These are phyloP conservation scores for Ophion slaviceki DNA, from an alignment of 2,888 invertebrate genomes.

Conservation along the genomic window DNA sequence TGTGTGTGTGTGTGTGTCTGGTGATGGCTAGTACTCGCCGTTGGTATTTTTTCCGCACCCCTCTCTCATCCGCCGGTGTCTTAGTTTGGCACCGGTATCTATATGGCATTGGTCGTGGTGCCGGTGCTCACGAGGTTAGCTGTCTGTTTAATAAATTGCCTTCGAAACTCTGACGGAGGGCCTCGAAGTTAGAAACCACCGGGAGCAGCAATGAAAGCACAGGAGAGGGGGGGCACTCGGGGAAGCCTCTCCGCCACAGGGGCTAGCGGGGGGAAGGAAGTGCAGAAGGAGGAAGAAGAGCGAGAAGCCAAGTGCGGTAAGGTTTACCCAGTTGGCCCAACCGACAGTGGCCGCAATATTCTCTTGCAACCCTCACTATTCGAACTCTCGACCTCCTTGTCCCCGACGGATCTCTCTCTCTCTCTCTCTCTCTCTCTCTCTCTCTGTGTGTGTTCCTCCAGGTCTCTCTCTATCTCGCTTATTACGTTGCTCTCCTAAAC, in stretches of 20 bases:
- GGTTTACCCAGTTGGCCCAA: slow-evolving; percentile 62
- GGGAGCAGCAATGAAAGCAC: slow-evolving; percentile 43
- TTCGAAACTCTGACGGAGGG: slow-evolving; percentile 61
- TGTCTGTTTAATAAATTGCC: slow-evolving; percentile 68
- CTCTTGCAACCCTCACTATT: slow-evolving; percentile 39
- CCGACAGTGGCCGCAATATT: slow-evolving; percentile 66
- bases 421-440: slow-evolving; percentile 4
- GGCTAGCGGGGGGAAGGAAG: slow-evolving; percentile 8
- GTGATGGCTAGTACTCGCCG: slow-evolving; percentile 46
- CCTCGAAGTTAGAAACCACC: slow-evolving; percentile 62
- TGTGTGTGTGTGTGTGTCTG: slow-evolving; percentile 39
- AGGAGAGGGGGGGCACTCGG: slow-evolving; percentile 42
- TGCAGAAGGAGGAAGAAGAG: slow-evolving; percentile 7
- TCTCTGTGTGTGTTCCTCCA: neutral
- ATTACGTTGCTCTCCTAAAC: neutral
- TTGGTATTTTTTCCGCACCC: slow-evolving; percentile 25
- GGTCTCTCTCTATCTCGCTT: neutral
- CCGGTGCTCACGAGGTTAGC: slow-evolving; percentile 52
- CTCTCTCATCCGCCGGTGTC: slow-evolving; percentile 22
- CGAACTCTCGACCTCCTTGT: slow-evolving; percentile 29
- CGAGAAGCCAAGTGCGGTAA: slow-evolving; percentile 57
- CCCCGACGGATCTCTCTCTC: neutral
- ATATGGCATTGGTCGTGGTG: slow-evolving; percentile 34
- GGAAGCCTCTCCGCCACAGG: slow-evolving; percentile 38
- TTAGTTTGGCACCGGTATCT: slow-evolving; percentile 23